Conservation (phyloP, 2,888 invertebrate genomes). For the Endotricha flammealis region DNA sequence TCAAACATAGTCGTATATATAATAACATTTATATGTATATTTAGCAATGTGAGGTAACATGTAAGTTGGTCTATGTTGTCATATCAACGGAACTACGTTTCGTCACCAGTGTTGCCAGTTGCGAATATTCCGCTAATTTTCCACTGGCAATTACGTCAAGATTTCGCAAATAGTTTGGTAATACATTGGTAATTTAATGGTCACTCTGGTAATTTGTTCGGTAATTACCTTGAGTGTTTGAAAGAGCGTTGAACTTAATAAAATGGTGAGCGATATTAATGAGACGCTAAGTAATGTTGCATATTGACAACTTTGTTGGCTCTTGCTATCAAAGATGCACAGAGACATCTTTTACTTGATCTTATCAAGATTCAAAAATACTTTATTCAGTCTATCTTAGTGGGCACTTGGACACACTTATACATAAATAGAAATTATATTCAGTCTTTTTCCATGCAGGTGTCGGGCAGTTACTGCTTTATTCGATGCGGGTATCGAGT, state of each 20-base stretch:
- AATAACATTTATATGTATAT: conserved; percentile 60
- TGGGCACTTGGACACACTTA: no score
- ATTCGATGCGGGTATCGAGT: background rate
- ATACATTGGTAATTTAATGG: conserved; percentile 7
- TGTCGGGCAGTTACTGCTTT: no score
- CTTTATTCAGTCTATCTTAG: no score
- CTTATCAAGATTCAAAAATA: no score
- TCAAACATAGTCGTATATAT: conserved; percentile 21
- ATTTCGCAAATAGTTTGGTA: conserved; percentile 19
- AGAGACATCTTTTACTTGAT: no score
- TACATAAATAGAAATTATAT: no score
- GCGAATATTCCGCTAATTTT: conserved; percentile 54
- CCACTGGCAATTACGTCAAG: conserved; percentile 32
- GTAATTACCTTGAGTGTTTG: background rate
- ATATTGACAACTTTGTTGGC: no score
- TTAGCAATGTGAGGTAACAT: conserved; percentile 61
- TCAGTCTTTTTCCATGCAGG: no score
- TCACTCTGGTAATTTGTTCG: background rate
- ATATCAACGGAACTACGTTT: conserved; percentile 66
- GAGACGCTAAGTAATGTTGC: background rate
- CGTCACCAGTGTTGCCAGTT: conserved; percentile 39
- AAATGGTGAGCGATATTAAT: no score
- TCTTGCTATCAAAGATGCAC: no score
- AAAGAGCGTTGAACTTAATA: background rate
- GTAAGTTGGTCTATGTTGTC: conserved; percentile 53